Conservation (phyloP, 1,140 invertebrate species). For the Semibalanus balanoides region DNA sequence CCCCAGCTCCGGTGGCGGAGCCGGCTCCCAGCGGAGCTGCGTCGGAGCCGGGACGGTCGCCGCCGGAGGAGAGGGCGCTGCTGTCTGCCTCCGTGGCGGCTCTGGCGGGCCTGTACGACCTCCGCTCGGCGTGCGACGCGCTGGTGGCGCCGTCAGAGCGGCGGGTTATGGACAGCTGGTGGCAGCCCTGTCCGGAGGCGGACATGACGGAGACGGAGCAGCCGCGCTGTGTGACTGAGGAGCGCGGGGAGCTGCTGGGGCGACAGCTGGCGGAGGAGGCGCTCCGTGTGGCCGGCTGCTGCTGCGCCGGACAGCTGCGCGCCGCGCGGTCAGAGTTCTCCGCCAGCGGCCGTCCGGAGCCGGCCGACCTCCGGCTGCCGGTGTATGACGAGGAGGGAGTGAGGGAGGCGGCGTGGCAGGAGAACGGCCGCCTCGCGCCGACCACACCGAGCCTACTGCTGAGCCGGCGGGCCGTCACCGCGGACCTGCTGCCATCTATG, state of each 20-base stretch:
- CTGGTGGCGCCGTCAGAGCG: neutral
- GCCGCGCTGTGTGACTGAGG: neutral
- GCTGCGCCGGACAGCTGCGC: neutral
- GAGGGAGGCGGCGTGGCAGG: neutral
- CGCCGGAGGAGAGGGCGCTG: neutral
- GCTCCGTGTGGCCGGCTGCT: neutral
- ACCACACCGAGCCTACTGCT: neutral
- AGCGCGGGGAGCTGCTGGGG: neutral
- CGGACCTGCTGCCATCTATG: constrained; percentile 1
- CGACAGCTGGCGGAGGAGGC: neutral
- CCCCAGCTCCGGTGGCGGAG: neutral
- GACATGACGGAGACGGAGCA: neutral
- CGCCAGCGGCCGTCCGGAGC: neutral
- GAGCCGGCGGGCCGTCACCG: neutral
- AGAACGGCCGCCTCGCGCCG: neutral
- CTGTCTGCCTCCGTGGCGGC: neutral
- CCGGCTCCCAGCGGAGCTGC: too few species aligned
- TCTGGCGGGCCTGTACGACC: neutral
- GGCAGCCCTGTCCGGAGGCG: too few species aligned
- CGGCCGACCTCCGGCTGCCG: neutral
- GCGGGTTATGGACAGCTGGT: neutral
- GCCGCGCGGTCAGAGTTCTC: neutral
- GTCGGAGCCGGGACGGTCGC: too few species aligned
- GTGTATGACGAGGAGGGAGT: neutral
- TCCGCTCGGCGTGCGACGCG: neutral